A percentile compares a stretch with the other conserved stretches of the same genome.
Evolutionary conservation across 2,888 invertebrate genomes (phyloP).

Genomic region (Parnassius orleans): DNA sequence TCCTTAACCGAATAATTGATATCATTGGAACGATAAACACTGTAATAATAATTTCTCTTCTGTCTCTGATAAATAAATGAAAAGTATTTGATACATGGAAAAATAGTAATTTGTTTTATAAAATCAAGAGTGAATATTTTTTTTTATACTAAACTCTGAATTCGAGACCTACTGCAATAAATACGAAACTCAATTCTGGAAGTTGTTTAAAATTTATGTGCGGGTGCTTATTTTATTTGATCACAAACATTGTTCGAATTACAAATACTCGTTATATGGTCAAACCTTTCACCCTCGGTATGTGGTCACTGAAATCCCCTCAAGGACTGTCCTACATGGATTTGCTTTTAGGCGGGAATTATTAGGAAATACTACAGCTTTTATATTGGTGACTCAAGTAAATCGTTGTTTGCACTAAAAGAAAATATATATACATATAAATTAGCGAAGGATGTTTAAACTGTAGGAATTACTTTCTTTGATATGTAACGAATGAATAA

Average conservation of each 20-base stretch:
- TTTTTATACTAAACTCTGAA: too few relatives aligned
- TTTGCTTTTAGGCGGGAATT: slow-evolving; percentile 69
- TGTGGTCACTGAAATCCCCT: slow-evolving; percentile 68
- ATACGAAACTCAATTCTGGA: slow-evolving; percentile 4
- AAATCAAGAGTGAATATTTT: too few relatives aligned
- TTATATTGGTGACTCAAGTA: slow-evolving; percentile 23
- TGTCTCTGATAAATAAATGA: too few relatives aligned
- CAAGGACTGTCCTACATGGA: slow-evolving; percentile 65
- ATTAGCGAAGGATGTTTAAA: too few relatives aligned
- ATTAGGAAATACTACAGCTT: slow-evolving; percentile 35
- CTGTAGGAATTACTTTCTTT: too few relatives aligned
- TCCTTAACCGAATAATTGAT: too few relatives aligned
- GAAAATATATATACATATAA: not conserved
- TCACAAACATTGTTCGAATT: slow-evolving; percentile 48
- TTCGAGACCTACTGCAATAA: not conserved
- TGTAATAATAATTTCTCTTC: too few relatives aligned
- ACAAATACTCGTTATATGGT: slow-evolving; percentile 46
- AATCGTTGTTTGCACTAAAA: slow-evolving; percentile 12
- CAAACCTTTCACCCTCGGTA: slow-evolving; percentile 71
- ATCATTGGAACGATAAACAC: too few relatives aligned
- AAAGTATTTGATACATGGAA: too few relatives aligned
- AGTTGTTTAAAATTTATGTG: slow-evolving; percentile 17
- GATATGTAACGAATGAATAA: too few relatives aligned
- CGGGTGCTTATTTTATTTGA: slow-evolving; percentile 26
- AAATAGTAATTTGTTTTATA: too few relatives aligned